Conservation (phyloP, 2,113 vertebrate genomes). For the Leptobrachium leishanense region DNA sequence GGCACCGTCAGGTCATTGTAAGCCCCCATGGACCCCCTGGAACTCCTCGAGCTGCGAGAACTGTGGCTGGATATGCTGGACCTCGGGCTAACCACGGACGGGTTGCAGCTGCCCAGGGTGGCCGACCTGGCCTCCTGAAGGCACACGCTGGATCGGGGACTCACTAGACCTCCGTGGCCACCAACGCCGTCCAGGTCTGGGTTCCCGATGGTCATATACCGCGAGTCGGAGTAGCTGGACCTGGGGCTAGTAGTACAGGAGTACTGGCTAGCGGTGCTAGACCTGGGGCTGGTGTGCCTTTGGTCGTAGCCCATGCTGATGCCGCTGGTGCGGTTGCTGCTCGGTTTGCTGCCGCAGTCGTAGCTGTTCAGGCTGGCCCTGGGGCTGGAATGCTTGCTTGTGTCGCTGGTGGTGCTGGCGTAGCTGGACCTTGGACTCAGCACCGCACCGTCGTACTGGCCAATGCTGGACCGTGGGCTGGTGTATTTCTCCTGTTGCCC, state of each 20-base stretch:
- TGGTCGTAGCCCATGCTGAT: conserved; percentile 97
- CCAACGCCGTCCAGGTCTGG: conserved; percentile 58
- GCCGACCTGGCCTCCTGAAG: conserved; percentile 75
- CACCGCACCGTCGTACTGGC: conserved; percentile 71
- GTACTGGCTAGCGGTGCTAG: conserved; percentile 84
- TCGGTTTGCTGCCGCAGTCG: conserved; percentile 80
- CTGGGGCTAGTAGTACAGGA: conserved; percentile 78
- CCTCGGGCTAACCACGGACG: conserved; percentile 76
- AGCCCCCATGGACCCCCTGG: conserved; percentile 83
- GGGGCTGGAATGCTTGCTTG: conserved; percentile 86
- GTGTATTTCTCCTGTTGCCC: conserved; percentile 70
- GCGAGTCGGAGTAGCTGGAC: conserved; percentile 77
- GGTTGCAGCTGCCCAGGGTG: conserved; percentile 61
- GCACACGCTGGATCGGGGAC: conserved; percentile 83
- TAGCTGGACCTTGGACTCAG: conserved; percentile 85
- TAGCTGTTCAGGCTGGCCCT: conserved; percentile 85
- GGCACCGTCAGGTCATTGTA: conserved; percentile 81
- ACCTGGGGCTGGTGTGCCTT: conserved; percentile 86
- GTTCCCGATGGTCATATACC: conserved; percentile 65
- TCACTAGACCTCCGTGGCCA: conserved; percentile 63
- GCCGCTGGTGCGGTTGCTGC: conserved; percentile 93
- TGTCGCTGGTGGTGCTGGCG: conserved; percentile 88
- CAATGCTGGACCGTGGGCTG: conserved; percentile 77
- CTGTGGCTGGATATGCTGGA: conserved; percentile 90
- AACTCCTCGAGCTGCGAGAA: conserved; percentile 81